Evolutionary conservation across 2,113 vertebrate genomes (phyloP).

Genomic region (Macroglossus sobrinus): DNA sequence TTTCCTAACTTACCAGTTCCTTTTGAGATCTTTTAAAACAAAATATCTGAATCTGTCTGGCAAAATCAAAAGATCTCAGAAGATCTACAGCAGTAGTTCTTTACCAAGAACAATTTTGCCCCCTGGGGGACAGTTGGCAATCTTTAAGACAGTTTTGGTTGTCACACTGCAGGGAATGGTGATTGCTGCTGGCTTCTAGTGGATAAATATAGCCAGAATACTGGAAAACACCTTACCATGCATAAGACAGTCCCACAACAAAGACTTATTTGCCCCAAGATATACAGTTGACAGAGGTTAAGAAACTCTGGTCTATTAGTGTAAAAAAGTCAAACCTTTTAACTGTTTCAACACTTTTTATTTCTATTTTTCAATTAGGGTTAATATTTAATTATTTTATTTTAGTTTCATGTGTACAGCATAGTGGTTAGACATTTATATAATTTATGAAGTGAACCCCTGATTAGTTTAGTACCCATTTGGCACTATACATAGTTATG

Average conservation of each 20-base stretch:
- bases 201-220: neutral
- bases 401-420: no score
- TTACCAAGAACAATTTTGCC: neutral
- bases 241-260: neutral
- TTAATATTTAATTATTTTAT: no score
- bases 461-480: no score
- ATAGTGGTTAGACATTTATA: no score
- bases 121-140: neutral
- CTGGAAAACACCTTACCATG: neutral
- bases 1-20: neutral
- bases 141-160: neutral
- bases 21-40: neutral
- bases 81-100: neutral
- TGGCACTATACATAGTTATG: no score
- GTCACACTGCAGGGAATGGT: neutral
- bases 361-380: no score
- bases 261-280: neutral
- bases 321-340: neutral
- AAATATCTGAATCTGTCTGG: neutral
- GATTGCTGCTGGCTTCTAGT: neutral
- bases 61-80: neutral
- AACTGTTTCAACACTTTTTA: neutral
- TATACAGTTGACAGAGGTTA: neutral
- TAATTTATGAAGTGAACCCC: no score
- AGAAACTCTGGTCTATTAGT: neutral